Base-by-base conservation (phyloP, 2,888 invertebrate genomes). In the Neoaliturus tenellus region DNA sequence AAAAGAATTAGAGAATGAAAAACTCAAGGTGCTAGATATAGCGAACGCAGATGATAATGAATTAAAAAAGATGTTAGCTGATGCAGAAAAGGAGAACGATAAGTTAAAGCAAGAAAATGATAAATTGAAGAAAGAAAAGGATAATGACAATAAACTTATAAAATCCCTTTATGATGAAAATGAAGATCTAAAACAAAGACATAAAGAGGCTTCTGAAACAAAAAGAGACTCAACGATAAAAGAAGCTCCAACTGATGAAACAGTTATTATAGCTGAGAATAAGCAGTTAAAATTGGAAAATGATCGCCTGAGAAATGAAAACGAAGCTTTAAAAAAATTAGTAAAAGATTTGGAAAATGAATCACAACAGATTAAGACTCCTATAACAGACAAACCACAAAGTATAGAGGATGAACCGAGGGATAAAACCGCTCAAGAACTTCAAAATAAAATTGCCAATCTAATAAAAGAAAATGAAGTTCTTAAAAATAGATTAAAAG, bases 91-190 rank as follows among this genome's bases (percentile, higher is more conserved):
- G 33, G 35, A 78, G 14, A 78, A 20, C 20, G 33, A 55, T 20
- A 35, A 31, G 35, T 55, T 78, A 55, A 75, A 62, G 28, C 62
- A 71, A 20, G 71, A 71, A 39, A 71, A 23, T 39, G 39, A 33
- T 12, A 14, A 33, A 71, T 20, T 71, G 20, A 62, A 62, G 28
- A 2, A 62, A 75, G 73, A 41, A 25, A 75, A 75, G 17, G 73
- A 75, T 39, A 75, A 75, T 28, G 44, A 75, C 44, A 44, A 75
- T 28, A 75, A 75, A 25, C n/a, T 75, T 48, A 69, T 69, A 20
- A 69, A 69, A 39, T 35, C 39, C 2, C 23, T 69, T 0, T 35
- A 69, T 39, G 69, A 69, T 35, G 39, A 69, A 39, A 39, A 39
- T n/a, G 69, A 69, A 39, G 0, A 39, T 2, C 28, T 69, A 17